Base-by-base conservation (phyloP, 1,140 invertebrate genomes). In the Danaus melanippus region DNA sequence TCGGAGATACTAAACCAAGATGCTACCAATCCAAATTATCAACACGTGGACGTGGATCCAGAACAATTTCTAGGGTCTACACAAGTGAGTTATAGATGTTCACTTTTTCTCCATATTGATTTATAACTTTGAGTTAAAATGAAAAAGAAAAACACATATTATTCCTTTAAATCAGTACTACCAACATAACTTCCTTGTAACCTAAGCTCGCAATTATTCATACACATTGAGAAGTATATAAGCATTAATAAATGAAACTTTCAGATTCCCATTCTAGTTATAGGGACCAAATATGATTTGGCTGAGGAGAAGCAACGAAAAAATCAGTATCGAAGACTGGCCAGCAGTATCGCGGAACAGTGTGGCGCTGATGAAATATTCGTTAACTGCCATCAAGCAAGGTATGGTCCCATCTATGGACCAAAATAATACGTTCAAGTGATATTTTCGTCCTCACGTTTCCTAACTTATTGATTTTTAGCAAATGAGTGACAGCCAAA, bases 351-450 rank as follows among this genome's bases (percentile, higher is more conserved):
- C 71, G 95, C 96, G 9, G 94, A 96, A 72, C 95, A 97, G 87
- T 97, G 95, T 88, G 93, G 95, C 4, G 95, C 96, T 9, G 96
- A 98, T 84, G 96, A 98, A 90, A 95, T 98, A 76, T 92, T 93
- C 87, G 86, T 98, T 53, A 93, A 96, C 87, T 96, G 93, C 71
- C 89, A 90, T 65, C 92, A 96, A 80, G 84, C 89, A 1, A 92
- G 94, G 77, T 87, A 54, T 17, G 48, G 8, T 50, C 42, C 8
- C 10, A 40, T 53, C n/a, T 2, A 32, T 3, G 0, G 2, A 32
- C 4, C 21, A 32, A 32, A 32, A 7, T 7, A 32, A 4, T 32
- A 3, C 21, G 21, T 32, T 32, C 7, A 0, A 32, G 21, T 32
- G 21, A 4, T 32, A 32, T 32, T 32, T 32, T 32, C 21, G 6